A percentile compares a stretch with the other conserved stretches of the same genome.
These are phyloP conservation scores for Caerostris darwini DNA, from an alignment of 1,140 invertebrate species.

Conservation along the genomic window DNA sequence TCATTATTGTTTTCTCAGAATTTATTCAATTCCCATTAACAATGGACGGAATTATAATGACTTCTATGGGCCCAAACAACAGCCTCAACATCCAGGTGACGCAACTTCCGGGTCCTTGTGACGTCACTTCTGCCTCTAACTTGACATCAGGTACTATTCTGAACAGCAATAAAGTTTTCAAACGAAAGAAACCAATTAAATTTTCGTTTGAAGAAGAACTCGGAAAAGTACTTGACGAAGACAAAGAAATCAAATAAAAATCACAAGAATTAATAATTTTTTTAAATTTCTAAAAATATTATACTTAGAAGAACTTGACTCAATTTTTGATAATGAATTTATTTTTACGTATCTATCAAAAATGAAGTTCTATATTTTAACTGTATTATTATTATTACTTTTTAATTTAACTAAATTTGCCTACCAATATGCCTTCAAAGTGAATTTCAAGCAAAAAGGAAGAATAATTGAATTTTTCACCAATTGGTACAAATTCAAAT, in stretches of 20 bases:
- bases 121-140: not conserved
- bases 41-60: conserved; percentile 15
- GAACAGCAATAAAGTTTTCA: not conserved
- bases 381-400: too few species aligned
- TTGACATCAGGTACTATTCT: not conserved
- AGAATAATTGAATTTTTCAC: too few species aligned
- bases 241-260: not conserved
- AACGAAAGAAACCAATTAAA: not conserved
- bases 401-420: too few species aligned
- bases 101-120: conserved; percentile 66
- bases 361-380: too few species aligned
- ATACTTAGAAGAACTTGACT: too few species aligned
- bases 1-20: conserved; percentile 32
- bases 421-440: too few species aligned
- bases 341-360: too few species aligned
- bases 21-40: conserved; percentile 8
- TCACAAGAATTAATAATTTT: too few species aligned
- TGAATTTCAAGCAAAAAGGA: too few species aligned
- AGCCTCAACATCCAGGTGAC: conserved; percentile 50
- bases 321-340: too few species aligned
- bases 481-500: too few species aligned
- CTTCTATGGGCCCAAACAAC: not conserved
- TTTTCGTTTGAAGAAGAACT: not conserved
- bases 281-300: too few species aligned
- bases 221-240: not conserved